Evolutionary conservation across 2,113 vertebrate genomes (phyloP).

Genomic region (Hippocampus mohnikei): DNA sequence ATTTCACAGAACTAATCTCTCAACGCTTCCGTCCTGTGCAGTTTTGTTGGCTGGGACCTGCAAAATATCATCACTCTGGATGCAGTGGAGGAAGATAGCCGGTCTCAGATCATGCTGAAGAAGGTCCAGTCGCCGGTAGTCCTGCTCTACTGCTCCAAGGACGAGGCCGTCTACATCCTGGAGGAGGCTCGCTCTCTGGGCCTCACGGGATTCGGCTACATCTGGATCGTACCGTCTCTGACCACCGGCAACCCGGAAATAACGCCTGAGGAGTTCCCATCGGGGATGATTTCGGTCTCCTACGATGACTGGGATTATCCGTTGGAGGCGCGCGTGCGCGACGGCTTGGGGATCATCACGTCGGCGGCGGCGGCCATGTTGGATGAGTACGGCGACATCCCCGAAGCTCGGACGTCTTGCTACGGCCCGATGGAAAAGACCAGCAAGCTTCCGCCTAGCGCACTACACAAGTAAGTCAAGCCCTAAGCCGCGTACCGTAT

Average conservation of each 20-base stretch:
- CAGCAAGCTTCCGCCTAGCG: slow-evolving; percentile 79
- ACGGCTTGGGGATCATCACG: slow-evolving; percentile 91
- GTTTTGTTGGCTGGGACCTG: slow-evolving; percentile 98
- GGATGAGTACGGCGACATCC: slow-evolving; percentile 89
- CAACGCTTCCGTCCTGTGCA: slow-evolving; percentile 32
- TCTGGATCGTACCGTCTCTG: slow-evolving; percentile 95
- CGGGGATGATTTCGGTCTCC: slow-evolving; percentile 91
- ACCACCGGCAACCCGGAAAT: slow-evolving; percentile 88
- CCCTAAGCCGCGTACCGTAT: too few relatives aligned
- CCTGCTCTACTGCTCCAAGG: slow-evolving; percentile 93
- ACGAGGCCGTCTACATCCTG: slow-evolving; percentile 88
- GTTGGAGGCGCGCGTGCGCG: slow-evolving; percentile 84
- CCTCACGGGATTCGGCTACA: slow-evolving; percentile 91
- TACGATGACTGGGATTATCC: slow-evolving; percentile 98
- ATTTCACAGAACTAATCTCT: slow-evolving; percentile 32
- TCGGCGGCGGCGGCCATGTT: slow-evolving; percentile 91
- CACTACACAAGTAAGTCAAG: slow-evolving; percentile 86
- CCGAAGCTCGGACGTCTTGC: slow-evolving; percentile 88
- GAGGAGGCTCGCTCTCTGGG: slow-evolving; percentile 93
- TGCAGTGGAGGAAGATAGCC: slow-evolving; percentile 86
- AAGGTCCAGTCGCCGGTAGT: slow-evolving; percentile 95
- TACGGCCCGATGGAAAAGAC: slow-evolving; percentile 82
- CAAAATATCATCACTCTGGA: slow-evolving; percentile 89
- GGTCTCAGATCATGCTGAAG: slow-evolving; percentile 91
- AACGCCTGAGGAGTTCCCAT: slow-evolving; percentile 87